Percentiles rank a stretch among this genome's conserved stretches.
Conservation (phyloP, 2,888 invertebrate genomes). For the Rhagonycha lutea region DNA sequence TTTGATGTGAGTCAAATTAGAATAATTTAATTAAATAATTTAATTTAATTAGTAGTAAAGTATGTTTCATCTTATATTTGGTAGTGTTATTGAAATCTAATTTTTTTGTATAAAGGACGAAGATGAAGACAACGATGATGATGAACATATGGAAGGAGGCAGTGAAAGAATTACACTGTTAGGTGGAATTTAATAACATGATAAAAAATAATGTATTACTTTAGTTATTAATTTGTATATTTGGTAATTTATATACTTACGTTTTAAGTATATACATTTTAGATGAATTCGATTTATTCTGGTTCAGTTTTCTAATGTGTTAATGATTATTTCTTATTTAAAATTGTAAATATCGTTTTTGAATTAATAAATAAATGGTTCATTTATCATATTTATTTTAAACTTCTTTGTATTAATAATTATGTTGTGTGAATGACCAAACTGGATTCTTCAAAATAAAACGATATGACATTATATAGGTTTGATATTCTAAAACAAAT, state of each 20-base stretch:
- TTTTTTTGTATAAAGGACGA: constrained; percentile 47
- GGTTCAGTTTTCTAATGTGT: neutral
- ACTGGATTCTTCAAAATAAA: too few species aligned
- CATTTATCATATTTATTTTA: neutral
- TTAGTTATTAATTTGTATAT: neutral
- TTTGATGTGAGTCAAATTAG: constrained; percentile 82
- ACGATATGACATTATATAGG: too few species aligned
- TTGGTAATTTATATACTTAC: neutral
- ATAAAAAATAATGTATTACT: neutral
- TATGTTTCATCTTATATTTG: neutral
- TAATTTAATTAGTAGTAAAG: neutral
- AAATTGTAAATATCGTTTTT: neutral
- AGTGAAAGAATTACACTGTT: constrained; percentile 51
- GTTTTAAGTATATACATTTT: neutral
- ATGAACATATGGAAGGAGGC: constrained; percentile 49
- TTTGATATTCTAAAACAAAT: too few species aligned
- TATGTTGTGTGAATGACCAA: too few species aligned
- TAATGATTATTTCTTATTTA: neutral
- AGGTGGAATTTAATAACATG: constrained; percentile 30
- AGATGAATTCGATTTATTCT: neutral
- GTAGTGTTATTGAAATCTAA: neutral
- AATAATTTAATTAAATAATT: too few species aligned
- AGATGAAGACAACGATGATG: constrained; percentile 58
- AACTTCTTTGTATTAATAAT: too few species aligned
- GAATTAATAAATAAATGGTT: neutral